Percentiles rank a stretch among this genome's conserved stretches.
Evolutionary conservation across 2,113 vertebrate species (phyloP).

Genomic region (Odontesthes bonariensis): DNA sequence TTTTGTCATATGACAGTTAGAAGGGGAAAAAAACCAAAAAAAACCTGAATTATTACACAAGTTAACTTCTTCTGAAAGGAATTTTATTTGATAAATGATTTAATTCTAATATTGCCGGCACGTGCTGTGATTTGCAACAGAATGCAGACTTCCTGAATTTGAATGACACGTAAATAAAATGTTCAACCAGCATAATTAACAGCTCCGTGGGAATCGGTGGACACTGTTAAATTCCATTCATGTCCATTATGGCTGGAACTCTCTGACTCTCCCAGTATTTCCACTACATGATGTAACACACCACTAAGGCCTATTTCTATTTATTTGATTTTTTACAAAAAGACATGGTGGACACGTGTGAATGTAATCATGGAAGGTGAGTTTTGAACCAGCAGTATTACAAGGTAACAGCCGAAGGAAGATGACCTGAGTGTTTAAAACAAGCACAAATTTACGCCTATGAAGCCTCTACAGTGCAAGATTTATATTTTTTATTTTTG

Average conservation of each 20-base stretch:
- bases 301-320: conserved; percentile 6
- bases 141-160: conserved; percentile 27
- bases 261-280: conserved; percentile 5
- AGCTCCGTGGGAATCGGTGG: not conserved
- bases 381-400: conserved; percentile 17
- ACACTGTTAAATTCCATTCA: conserved; percentile 26
- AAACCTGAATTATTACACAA: conserved; percentile 10
- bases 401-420: conserved; percentile 37
- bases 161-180: not conserved
- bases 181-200: conserved; percentile 6
- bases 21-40: conserved; percentile 21
- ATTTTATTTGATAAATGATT: conserved; percentile 9
- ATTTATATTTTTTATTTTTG: conserved; percentile 41
- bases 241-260: conserved; percentile 25
- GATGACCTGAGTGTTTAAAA: no score
- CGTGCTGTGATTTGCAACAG: conserved; percentile 17
- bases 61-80: conserved; percentile 8
- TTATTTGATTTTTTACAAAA: conserved; percentile 15
- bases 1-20: conserved; percentile 14
- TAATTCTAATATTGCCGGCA: not conserved
- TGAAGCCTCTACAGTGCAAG: conserved; percentile 38
- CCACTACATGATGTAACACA: conserved; percentile 4
- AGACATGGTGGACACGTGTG: conserved; percentile 7
- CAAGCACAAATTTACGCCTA: no score
- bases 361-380: conserved; percentile 28